These are phyloP conservation scores for Pseudorasbora parva DNA, from an alignment of 2,113 vertebrate genomes.

Conservation along the genomic window DNA sequence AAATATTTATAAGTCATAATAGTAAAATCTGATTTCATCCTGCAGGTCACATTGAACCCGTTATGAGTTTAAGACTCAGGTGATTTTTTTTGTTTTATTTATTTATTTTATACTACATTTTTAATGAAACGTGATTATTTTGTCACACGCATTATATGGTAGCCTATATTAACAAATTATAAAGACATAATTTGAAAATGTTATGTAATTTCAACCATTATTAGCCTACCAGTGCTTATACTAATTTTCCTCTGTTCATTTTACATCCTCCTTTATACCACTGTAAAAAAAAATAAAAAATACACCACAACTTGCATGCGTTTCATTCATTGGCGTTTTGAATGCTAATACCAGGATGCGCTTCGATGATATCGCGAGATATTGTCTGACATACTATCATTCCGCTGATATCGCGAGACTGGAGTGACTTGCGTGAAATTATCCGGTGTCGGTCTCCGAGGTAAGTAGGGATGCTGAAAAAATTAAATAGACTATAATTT, in stretches of 20 bases:
- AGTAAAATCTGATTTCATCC: too few relatives aligned
- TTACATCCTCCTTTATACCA: neutral
- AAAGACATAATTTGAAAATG: neutral
- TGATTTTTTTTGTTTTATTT: too few relatives aligned
- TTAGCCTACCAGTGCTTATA: neutral
- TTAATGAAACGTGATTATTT: neutral
- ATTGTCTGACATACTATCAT: too few relatives aligned
- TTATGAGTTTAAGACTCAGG: too few relatives aligned
- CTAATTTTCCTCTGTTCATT: neutral
- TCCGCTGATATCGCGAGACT: slow-evolving; percentile 67
- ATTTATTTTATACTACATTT: neutral
- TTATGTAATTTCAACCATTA: neutral
- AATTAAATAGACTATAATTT: neutral
- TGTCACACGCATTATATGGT: too few relatives aligned
- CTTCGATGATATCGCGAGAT: slow-evolving; percentile 49
- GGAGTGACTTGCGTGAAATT: slow-evolving; percentile 64
- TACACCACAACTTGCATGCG: neutral
- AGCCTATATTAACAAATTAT: neutral
- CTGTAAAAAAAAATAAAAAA: too few relatives aligned
- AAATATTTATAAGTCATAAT: too few relatives aligned
- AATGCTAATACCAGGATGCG: neutral
- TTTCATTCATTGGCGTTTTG: slow-evolving; percentile 19
- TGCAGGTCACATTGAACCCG: too few relatives aligned
- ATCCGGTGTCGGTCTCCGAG: slow-evolving; percentile 69
- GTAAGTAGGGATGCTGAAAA: slow-evolving; percentile 73